Conservation (phyloP, 64 coral and sea anemone species). For the Acropora yongei region DNA sequence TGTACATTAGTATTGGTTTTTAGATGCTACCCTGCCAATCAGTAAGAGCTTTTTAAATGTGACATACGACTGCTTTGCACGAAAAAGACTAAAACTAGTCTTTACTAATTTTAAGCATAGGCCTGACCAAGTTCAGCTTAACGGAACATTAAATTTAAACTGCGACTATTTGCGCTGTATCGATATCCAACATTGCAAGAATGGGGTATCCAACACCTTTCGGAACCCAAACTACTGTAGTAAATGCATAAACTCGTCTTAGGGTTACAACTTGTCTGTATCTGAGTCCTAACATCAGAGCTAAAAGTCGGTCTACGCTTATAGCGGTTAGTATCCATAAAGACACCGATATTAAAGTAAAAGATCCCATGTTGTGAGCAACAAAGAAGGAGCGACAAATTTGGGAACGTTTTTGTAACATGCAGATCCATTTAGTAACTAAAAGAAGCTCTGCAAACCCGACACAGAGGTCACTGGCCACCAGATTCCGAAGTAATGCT, state of each 20-base stretch:
- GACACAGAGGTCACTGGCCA: background rate
- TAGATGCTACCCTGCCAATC: too few relatives aligned
- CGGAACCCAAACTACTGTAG: background rate
- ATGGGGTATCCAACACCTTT: background rate
- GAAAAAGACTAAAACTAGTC: too few relatives aligned
- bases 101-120: background rate
- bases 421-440: background rate
- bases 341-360: background rate
- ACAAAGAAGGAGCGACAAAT: background rate
- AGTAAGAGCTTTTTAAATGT: too few relatives aligned
- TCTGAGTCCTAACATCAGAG: background rate
- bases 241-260: background rate
- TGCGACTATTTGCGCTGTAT: background rate
- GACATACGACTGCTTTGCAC: too few relatives aligned
- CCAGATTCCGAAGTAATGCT: background rate
- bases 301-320: background rate
- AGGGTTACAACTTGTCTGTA: background rate
- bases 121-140: background rate
- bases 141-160: too few relatives aligned
- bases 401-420: background rate
- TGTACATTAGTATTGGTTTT: background rate
- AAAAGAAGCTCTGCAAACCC: background rate
- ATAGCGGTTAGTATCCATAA: background rate
- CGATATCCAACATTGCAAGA: background rate
- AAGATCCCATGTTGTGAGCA: background rate